Evolutionary conservation across 2,888 invertebrate species (phyloP).

Genomic region (Hedychridium roseum): DNA sequence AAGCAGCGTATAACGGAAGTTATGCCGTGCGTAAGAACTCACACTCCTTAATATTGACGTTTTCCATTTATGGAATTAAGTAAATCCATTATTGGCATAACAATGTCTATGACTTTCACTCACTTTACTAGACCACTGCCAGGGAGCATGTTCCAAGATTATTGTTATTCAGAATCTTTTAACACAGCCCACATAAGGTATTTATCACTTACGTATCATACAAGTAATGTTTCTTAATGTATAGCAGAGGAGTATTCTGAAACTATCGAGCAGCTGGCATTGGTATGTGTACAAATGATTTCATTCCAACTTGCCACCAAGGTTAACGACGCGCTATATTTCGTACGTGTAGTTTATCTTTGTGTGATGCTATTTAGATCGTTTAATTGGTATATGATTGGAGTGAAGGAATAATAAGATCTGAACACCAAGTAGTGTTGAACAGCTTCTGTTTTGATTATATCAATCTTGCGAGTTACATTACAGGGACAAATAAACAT

Average conservation of each 20-base stretch:
- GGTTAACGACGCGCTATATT: conserved; percentile 15
- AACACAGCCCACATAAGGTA: conserved; percentile 7
- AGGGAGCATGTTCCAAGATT: conserved; percentile 40
- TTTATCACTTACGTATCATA: conserved; percentile 22
- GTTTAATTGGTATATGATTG: conserved; percentile 17
- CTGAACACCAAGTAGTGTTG: no score
- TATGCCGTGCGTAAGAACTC: no score
- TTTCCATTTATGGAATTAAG: conserved; percentile 26
- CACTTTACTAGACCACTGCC: conserved; percentile 47
- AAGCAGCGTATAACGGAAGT: no score
- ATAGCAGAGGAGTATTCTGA: conserved; percentile 23
- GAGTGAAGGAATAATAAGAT: conserved; percentile 13
- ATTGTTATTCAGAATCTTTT: conserved; percentile 34
- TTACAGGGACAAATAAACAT: conserved; percentile 5
- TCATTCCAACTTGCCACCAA: conserved; percentile 27
- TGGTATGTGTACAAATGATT: conserved; percentile 31
- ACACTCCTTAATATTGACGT: conserved; percentile 18
- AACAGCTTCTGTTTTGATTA: no score
- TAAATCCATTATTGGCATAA: conserved; percentile 44
- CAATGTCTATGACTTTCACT: conserved; percentile 38
- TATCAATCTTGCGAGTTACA: no score
- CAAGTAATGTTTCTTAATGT: conserved; percentile 20
- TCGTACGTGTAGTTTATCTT: conserved; percentile 12
- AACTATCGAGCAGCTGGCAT: conserved; percentile 29
- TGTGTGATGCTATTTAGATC: conserved; percentile 12